Evolutionary conservation across 2,888 invertebrate species (phyloP), one percentile per base, ranked within the genome.

Genomic region (Aleiodes leptofemur): DNA sequence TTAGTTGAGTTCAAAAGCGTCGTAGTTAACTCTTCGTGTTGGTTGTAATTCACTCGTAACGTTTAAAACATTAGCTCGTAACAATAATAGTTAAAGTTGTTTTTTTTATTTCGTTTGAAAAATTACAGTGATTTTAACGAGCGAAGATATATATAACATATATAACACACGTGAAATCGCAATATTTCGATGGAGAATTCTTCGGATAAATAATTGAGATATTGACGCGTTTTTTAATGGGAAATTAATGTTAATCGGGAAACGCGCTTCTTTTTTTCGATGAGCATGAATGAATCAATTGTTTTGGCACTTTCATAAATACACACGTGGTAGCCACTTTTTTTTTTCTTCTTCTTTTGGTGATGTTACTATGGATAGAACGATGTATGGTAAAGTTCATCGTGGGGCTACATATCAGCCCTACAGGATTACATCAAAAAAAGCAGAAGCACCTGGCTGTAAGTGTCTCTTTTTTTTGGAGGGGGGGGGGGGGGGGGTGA

Each of bases 321-420:
- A 11, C 38, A 76, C 55, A 76, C 55, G 75, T 53, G n/a, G n/a
- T 53, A 0, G 14, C 2, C 23, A 23, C 23, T 2, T 23, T 23
- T 23, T 23, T 23, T 23, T 23, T 1, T 1, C 1, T 23, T 23
- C 14, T 53, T 14, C 2, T 9, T 66, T 66, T 11, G 23, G 14
- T 48, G 11, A 48, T 66, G 80, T 81, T 79, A 79, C 78, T 85
- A 96, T 96, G 96, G 96, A 96, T 92, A 93, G 96, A 89, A 95
- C 96, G 89, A 96, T 96, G 96, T 96, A 96, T 90, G 96, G 96
- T 82, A 96, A 96, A 91, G 93, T 96, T 87, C 93, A 94, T 89
- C 96, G 95, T 72, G 95, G 96, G 85, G 82, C 85, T 68, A 95
- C 94, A 87, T 93, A 96, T 90, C 95, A 96, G 86, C 96, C 96